These are phyloP conservation scores for Nothobranchius furzeri DNA, from an alignment of 2,113 vertebrate genomes.

Conservation along the genomic window DNA sequence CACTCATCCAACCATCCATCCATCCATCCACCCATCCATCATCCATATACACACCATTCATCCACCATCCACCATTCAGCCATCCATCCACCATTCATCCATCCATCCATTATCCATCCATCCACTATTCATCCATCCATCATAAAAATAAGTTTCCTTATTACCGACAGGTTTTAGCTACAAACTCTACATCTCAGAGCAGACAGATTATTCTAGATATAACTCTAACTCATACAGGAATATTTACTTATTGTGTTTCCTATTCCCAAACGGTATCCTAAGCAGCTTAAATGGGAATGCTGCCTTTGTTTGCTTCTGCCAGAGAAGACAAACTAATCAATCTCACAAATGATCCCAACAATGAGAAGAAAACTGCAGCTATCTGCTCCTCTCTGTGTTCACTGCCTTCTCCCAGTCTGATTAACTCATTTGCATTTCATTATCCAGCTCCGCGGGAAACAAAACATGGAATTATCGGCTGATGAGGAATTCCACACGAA, in stretches of 20 bases:
- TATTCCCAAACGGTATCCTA: not conserved
- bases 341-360: slow-evolving; percentile 24
- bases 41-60: too few species aligned
- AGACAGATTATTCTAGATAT: not conserved
- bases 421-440: slow-evolving; percentile 70
- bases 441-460: slow-evolving; percentile 37
- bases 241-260: not conserved
- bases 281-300: slow-evolving; percentile 10
- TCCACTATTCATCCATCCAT: too few species aligned
- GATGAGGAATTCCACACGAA: slow-evolving; percentile 5
- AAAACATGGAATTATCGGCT: slow-evolving; percentile 31
- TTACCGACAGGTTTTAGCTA: too few species aligned
- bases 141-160: too few species aligned
- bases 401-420: slow-evolving; percentile 24
- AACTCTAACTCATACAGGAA: too few species aligned
- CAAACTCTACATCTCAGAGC: slow-evolving; percentile 10
- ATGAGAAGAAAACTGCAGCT: slow-evolving; percentile 23
- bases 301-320: slow-evolving; percentile 27
- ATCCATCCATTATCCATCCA: too few species aligned
- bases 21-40: too few species aligned
- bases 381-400: slow-evolving; percentile 51
- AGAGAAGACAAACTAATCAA: slow-evolving; percentile 51
- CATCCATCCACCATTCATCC: too few species aligned
- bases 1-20: too few species aligned
- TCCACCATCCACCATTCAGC: too few species aligned